Evolutionary conservation across 2,113 vertebrate species (phyloP).

Genomic region (Pangasianodon gigas): DNA sequence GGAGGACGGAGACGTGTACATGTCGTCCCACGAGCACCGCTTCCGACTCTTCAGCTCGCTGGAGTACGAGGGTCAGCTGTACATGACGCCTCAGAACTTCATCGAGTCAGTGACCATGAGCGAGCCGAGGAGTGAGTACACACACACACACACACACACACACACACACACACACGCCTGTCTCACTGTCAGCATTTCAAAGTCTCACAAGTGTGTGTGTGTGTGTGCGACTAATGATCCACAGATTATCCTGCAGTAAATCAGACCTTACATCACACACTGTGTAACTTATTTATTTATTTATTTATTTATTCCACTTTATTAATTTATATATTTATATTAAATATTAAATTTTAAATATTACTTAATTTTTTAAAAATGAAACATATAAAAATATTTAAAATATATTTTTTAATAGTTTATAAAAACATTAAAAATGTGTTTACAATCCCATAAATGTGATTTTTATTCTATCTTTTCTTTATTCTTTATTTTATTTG

Average conservation of each 20-base stretch:
- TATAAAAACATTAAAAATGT: too few relatives aligned
- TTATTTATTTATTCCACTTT: neutral
- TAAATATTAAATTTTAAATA: too few relatives aligned
- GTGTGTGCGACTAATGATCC: neutral
- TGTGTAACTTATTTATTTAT: neutral
- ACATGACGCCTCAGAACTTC: slow-evolving; percentile 97
- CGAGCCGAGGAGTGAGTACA: slow-evolving; percentile 84
- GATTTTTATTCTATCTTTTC: too few relatives aligned
- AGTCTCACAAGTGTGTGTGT: neutral
- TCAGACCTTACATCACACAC: neutral
- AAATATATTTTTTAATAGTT: too few relatives aligned
- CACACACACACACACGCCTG: neutral
- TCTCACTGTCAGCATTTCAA: neutral
- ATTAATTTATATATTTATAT: neutral
- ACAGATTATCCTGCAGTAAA: neutral
- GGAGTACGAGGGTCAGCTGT: slow-evolving; percentile 95
- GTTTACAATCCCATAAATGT: too few relatives aligned
- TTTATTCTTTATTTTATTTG: too few relatives aligned
- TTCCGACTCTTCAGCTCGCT: slow-evolving; percentile 93
- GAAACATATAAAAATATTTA: too few relatives aligned
- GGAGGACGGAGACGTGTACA: slow-evolving; percentile 89
- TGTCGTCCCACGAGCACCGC: slow-evolving; percentile 90
- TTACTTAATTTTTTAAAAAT: too few relatives aligned
- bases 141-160: slow-evolving; percentile 29
- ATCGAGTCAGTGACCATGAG: slow-evolving; percentile 94